phyloP scores from a whole-genome alignment of 2,113 vertebrate genomes.

The Perccottus glenii region DNA sequence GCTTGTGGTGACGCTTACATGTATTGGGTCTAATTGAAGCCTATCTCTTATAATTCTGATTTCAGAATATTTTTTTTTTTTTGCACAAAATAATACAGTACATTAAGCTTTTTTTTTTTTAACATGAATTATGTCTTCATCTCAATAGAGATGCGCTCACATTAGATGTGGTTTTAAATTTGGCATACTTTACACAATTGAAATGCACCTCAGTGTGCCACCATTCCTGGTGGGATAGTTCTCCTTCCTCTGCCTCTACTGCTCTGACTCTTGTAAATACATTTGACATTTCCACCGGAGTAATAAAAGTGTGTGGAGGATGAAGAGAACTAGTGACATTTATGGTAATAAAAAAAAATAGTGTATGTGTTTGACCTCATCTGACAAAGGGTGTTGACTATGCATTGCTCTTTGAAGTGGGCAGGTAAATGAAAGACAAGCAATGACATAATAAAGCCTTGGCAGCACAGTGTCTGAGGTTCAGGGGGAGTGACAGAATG shows the following conservation, averaged over 20 bases:
- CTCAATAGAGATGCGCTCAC: no score
- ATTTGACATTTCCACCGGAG: constrained; percentile 77
- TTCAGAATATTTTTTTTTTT: no score
- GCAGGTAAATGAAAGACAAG: constrained; percentile 71
- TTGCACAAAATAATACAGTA: no score
- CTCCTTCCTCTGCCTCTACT: constrained; percentile 21
- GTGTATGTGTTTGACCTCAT: constrained; percentile 77
- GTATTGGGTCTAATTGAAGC: no score
- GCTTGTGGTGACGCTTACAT: no score
- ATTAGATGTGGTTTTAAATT: no score
- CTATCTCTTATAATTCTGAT: no score
- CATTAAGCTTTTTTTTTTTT: no score
- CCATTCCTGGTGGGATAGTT: constrained; percentile 13
- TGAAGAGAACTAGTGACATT: constrained; percentile 82
- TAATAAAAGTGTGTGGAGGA: constrained; percentile 72
- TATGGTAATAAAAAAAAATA: constrained; percentile 80
- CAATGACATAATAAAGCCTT: constrained; percentile 62
- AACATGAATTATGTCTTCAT: no score
- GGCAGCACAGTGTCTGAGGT: constrained; percentile 37
- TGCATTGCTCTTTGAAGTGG: constrained; percentile 79
- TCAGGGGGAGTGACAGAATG: constrained; percentile 54
- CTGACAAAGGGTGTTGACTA: constrained; percentile 72
- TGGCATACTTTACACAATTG: no score
- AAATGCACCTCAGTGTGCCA: no score
- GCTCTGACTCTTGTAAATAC: constrained; percentile 70